Conservation (phyloP, 2,797 vertebrate species). For the Dromococcyx pavoninus region DNA sequence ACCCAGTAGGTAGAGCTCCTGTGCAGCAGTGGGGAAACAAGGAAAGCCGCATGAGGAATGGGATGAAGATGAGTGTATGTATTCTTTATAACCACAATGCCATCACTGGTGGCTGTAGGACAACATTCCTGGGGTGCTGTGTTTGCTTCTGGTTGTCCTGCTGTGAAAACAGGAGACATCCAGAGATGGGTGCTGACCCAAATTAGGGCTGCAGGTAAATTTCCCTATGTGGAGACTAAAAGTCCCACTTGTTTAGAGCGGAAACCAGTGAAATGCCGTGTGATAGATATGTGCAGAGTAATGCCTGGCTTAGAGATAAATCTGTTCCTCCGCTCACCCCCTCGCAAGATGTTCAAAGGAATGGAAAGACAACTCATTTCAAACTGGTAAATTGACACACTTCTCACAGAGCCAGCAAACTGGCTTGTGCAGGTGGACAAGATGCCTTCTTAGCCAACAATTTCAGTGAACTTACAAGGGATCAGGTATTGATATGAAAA, state of each 20-base stretch:
- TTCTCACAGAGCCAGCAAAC: slow-evolving; percentile 18
- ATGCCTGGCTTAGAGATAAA: slow-evolving; percentile 49
- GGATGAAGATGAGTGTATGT: neutral
- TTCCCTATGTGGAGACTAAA: slow-evolving; percentile 24
- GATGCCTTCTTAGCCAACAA: neutral
- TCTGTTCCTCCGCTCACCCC: slow-evolving; percentile 51
- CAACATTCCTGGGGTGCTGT: neutral
- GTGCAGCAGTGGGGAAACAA: neutral
- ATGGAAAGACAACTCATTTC: slow-evolving; percentile 68
- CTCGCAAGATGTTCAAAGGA: slow-evolving; percentile 69
- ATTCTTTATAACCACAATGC: neutral
- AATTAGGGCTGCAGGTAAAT: slow-evolving; percentile 41
- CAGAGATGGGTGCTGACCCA: slow-evolving; percentile 20
- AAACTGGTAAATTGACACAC: slow-evolving; percentile 31
- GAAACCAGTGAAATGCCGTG: neutral
- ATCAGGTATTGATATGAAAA: neutral
- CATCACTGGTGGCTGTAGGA: neutral
- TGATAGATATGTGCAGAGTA: slow-evolving; percentile 14
- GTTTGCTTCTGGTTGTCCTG: neutral
- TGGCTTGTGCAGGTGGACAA: slow-evolving; percentile 47
- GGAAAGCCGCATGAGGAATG: neutral
- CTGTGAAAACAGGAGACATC: neutral
- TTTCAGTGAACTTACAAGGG: neutral
- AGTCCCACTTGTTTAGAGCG: slow-evolving; percentile 32
- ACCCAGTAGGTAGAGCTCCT: neutral